Base-by-base conservation (phyloP, 2,888 invertebrate species). In the Brachyopa scutellaris region DNA sequence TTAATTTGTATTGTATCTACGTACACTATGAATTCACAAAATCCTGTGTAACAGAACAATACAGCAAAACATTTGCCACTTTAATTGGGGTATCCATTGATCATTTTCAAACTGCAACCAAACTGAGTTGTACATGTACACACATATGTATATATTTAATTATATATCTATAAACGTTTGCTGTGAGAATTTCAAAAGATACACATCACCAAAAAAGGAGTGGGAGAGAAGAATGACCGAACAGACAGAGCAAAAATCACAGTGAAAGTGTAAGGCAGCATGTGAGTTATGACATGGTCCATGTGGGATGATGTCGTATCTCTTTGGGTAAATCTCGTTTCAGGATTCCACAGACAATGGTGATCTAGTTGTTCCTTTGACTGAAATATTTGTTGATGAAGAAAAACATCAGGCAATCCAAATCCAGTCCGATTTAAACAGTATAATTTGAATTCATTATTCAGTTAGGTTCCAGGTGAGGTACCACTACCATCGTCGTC, bases 371-470 rank as follows among this genome's bases (percentile, higher is more conserved):
- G 51, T 61, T 73, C 61, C 79, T 47, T 47, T 33, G 36, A 51
- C 61, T 42, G 62, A 67, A 73, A 62, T 38, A 57, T 40, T 31
- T 31, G 38, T 29, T 23, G 29, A 59, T 66, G 36, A 7, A 69
- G 5, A 59, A 38, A 51, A 26, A 40, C 47, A 69, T 45, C 26
- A 69, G 57, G 23, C 80, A 59, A 69, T 80, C 23, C 47, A 17
- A 62, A 47, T 51, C 42, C 49, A 31, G 40, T 47, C 55, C 61
- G 51, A 74, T 59, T 69, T 67, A 79, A 74, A 49, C 74, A 76
- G 55, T 74, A 76, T 62, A 80, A 80, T 80, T 74, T 74, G 64
- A 74, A 80, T 74, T 69, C 74, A 80, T 74, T 80, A 66, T 55
- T 55, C 67, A 59, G 49, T 26, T 69, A 42, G 31, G 57, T 33